Evolutionary conservation across 2,113 vertebrate species (phyloP), one percentile per base, ranked within the genome.

Genomic region (Psittacula cyanocephala): DNA sequence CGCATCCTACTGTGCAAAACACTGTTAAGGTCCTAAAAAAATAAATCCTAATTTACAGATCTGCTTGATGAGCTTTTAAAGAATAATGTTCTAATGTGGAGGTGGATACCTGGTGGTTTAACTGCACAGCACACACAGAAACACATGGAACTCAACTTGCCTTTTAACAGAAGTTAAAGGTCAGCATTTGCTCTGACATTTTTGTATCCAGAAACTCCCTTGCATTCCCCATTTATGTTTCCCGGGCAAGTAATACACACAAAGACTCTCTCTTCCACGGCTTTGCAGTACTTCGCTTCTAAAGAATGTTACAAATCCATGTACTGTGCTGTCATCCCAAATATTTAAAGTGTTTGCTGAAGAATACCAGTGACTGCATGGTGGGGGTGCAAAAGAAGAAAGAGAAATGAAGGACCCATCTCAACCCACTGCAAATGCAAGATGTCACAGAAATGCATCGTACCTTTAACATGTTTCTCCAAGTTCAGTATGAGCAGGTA

Each of bases 161-260:
- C 55, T 86, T 94, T 80, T 50, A 68, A 33, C 39, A 59, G 55
- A 83, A 91, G 71, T 53, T 93, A 90, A 81, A 95, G 81, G 85
- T 94, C 87, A 90, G 71, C 76, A 44, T 78, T 91, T 2, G 8
- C 11, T 50, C 57, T 75, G 72, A 76, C 62, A 72, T 77, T 89
- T 93, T 69, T 93, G 76, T 88, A 63, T 59, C 49, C 3, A 5
- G 89, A 67, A 94, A 86, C 79, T 90, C 82, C 59, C 71, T 25
- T 93, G 50, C 79, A 86, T 86, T 93, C 91, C 68, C 44, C 20
- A 23, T 59, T 77, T 94, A 47, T 65, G 69, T 75, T 86, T 88
- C 67, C 70, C 62, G 43, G 65, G 81, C 84, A 93, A 72, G 37
- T 69, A 76, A 88, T 6, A 65, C n/a, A 89, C 53, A 62, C 63